phyloP scores from a whole-genome alignment of 2,888 invertebrate species.

The Parnassius glacialis region DNA sequence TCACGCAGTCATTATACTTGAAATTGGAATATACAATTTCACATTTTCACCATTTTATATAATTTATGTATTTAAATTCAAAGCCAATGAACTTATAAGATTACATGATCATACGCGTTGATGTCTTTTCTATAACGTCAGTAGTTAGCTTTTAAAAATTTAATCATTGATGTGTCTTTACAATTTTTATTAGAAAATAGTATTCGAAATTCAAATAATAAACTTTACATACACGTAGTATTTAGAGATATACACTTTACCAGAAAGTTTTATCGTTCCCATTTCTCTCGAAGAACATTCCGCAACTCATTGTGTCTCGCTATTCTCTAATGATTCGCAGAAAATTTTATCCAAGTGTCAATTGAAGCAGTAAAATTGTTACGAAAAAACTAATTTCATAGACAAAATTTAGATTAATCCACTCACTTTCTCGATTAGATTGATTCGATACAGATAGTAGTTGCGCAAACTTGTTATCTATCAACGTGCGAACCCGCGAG shows the following conservation, averaged over 20 bases:
- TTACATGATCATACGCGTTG: no score
- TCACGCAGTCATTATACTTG: background rate
- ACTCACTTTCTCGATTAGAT: conserved; percentile 51
- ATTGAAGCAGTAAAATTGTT: conserved; percentile 6
- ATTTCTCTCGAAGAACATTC: conserved; percentile 1
- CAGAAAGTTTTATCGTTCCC: conserved; percentile 4
- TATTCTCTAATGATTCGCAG: conserved; percentile 5
- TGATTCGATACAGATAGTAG: conserved; percentile 34
- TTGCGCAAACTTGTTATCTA: conserved; percentile 5
- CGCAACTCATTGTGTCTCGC: conserved; percentile 3
- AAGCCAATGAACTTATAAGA: no score
- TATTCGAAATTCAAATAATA: no score
- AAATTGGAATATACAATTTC: no score
- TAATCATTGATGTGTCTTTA: no score
- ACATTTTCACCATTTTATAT: no score
- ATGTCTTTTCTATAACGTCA: no score
- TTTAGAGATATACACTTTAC: background rate
- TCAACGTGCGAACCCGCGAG: background rate
- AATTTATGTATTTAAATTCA: no score
- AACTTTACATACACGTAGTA: background rate
- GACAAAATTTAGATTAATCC: conserved; percentile 36
- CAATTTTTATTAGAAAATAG: no score
- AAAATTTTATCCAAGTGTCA: conserved; percentile 2
- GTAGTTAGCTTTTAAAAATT: no score
- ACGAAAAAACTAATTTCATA: conserved; percentile 46